Conservation (phyloP, 2,797 vertebrate species). For the Hemibagrus guttatus region DNA sequence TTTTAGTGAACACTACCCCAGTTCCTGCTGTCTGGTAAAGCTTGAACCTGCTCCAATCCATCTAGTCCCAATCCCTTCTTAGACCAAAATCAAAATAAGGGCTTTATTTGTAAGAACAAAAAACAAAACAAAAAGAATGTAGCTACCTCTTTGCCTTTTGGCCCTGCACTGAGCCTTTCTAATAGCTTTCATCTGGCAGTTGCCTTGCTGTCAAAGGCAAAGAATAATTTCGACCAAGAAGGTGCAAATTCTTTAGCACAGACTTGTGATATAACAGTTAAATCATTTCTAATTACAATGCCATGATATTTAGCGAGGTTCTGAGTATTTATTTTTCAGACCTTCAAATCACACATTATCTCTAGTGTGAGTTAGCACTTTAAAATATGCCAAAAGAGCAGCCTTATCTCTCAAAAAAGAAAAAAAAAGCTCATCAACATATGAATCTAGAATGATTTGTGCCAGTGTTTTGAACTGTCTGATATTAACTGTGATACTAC, state of each 20-base stretch:
- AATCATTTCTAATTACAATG: background rate
- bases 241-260: background rate
- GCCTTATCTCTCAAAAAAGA: background rate
- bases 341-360: background rate
- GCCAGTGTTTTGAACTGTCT: background rate
- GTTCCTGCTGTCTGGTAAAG: background rate
- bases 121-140: constrained; percentile 17
- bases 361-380: background rate
- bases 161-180: constrained; percentile 14
- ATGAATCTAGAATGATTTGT: background rate
- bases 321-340: background rate
- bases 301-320: background rate
- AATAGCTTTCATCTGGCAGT: background rate
- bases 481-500: background rate
- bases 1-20: background rate
- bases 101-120: constrained; percentile 27
- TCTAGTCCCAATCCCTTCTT: constrained; percentile 1
- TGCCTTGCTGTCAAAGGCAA: background rate
- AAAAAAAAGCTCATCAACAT: background rate
- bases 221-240: background rate
- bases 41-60: background rate
- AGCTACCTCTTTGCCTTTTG: constrained; percentile 36
- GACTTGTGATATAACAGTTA: background rate
- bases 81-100: background rate
- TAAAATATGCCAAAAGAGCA: background rate